Evolutionary conservation across 2,888 invertebrate genomes (phyloP).

Genomic region (Heliconius charithonia): DNA sequence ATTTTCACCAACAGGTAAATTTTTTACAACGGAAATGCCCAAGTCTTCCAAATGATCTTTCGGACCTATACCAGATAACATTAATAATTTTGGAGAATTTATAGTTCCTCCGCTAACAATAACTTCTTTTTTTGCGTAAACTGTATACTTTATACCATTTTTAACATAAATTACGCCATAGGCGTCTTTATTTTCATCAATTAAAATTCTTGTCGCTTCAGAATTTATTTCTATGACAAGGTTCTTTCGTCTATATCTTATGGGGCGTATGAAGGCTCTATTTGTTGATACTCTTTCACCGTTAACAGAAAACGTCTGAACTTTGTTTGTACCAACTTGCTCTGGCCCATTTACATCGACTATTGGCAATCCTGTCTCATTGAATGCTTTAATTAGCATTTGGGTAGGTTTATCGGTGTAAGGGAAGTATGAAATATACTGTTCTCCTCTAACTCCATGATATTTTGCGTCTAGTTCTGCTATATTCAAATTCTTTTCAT

Average conservation of each 20-base stretch:
- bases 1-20: slow-evolving; percentile 70
- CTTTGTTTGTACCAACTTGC: slow-evolving; percentile 83
- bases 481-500: slow-evolving; percentile 83
- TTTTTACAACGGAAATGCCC: slow-evolving; percentile 58
- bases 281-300: slow-evolving; percentile 86
- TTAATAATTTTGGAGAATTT: slow-evolving; percentile 66
- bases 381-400: slow-evolving; percentile 81
- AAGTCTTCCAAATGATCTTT: slow-evolving; percentile 59
- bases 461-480: slow-evolving; percentile 77
- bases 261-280: slow-evolving; percentile 85
- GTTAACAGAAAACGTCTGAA: slow-evolving; percentile 81
- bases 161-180: slow-evolving; percentile 62
- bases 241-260: slow-evolving; percentile 80
- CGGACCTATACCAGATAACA: slow-evolving; percentile 73
- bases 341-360: slow-evolving; percentile 81
- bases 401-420: slow-evolving; percentile 84
- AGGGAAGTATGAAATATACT: slow-evolving; percentile 83
- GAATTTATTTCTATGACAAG: slow-evolving; percentile 77
- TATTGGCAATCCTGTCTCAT: slow-evolving; percentile 82
- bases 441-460: slow-evolving; percentile 85
- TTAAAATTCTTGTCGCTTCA: slow-evolving; percentile 81
- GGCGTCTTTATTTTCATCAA: slow-evolving; percentile 72
- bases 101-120: slow-evolving; percentile 66
- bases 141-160: slow-evolving; percentile 53
- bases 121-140: slow-evolving; percentile 66